phyloP scores from a whole-genome alignment of 2,113 vertebrate species.

The Sebastes fasciatus region DNA sequence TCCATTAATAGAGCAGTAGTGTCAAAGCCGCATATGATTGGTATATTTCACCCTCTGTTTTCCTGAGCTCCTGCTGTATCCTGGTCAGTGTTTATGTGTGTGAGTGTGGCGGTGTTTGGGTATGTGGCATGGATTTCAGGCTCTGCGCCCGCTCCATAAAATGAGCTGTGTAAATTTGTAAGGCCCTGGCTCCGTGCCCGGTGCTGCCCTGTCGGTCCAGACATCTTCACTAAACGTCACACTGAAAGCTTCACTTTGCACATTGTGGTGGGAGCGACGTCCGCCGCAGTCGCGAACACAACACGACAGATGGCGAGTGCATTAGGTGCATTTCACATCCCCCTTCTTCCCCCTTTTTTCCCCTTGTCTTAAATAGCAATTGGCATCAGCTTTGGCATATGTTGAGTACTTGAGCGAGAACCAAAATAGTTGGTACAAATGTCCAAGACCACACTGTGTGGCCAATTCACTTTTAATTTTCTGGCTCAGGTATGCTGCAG shows the following conservation, averaged over 20 bases:
- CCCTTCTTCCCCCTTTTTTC: neutral
- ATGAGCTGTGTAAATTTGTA: slow-evolving; percentile 56
- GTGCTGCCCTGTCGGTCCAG: slow-evolving; percentile 35
- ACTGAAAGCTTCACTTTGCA: slow-evolving; percentile 50
- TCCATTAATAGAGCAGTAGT: slow-evolving; percentile 2
- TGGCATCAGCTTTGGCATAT: slow-evolving; percentile 42
- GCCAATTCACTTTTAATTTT: slow-evolving; percentile 32
- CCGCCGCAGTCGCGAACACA: neutral
- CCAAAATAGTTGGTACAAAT: slow-evolving; percentile 26
- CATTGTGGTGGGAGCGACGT: slow-evolving; percentile 22
- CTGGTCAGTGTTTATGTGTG: slow-evolving; percentile 4
- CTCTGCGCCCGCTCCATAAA: slow-evolving; percentile 48
- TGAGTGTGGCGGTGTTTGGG: slow-evolving; percentile 3
- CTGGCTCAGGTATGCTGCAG: slow-evolving; percentile 57
- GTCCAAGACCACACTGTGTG: slow-evolving; percentile 35
- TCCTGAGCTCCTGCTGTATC: neutral
- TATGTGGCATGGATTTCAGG: slow-evolving; percentile 40
- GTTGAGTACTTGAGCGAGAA: slow-evolving; percentile 34
- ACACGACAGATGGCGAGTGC: slow-evolving; percentile 60
- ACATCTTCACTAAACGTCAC: slow-evolving; percentile 65
- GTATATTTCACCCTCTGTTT: neutral
- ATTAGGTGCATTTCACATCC: slow-evolving; percentile 52
- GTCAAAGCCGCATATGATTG: neutral
- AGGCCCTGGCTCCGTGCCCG: slow-evolving; percentile 55
- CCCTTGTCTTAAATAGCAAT: slow-evolving; percentile 31